Percentiles rank a stretch among this genome's conserved stretches.
phyloP scores from a whole-genome alignment of 2,888 invertebrate species.

The Orchestes rusci region DNA sequence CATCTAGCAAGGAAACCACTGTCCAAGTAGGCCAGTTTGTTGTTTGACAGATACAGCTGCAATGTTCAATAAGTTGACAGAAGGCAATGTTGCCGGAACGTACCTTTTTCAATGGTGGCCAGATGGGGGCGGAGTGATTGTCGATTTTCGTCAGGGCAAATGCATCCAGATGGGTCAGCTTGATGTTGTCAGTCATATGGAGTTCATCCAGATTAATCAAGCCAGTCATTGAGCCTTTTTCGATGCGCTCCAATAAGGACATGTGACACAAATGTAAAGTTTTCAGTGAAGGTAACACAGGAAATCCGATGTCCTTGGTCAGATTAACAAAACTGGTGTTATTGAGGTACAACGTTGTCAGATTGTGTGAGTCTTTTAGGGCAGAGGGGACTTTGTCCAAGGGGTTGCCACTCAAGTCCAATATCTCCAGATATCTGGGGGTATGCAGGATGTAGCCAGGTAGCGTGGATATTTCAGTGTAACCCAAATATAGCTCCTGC shows the following conservation, averaged over 20 bases:
- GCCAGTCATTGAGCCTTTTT: slow-evolving; percentile 49
- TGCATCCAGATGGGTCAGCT: slow-evolving; percentile 50
- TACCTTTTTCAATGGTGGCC: slow-evolving; percentile 61
- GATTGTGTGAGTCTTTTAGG: slow-evolving; percentile 51
- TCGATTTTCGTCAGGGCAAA: slow-evolving; percentile 48
- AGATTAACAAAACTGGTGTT: slow-evolving; percentile 61
- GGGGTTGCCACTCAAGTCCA: slow-evolving; percentile 56
- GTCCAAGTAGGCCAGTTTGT: slow-evolving; percentile 62
- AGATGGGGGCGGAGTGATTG: slow-evolving; percentile 52
- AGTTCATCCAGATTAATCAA: slow-evolving; percentile 52
- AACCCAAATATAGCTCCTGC: slow-evolving; percentile 62
- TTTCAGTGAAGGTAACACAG: slow-evolving; percentile 53
- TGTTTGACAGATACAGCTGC: slow-evolving; percentile 65
- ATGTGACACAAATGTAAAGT: slow-evolving; percentile 64
- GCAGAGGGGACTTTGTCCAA: slow-evolving; percentile 54
- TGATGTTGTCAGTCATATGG: slow-evolving; percentile 57
- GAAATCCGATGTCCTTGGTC: slow-evolving; percentile 54
- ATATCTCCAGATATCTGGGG: slow-evolving; percentile 53
- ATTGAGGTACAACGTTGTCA: slow-evolving; percentile 58
- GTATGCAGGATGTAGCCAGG: slow-evolving; percentile 62
- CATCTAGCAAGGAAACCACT: slow-evolving; percentile 58
- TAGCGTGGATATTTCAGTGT: slow-evolving; percentile 55
- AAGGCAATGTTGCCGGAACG: slow-evolving; percentile 11
- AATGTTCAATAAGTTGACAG: slow-evolving; percentile 23
- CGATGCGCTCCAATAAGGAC: slow-evolving; percentile 52